phyloP scores from a whole-genome alignment of 1,140 invertebrate species.

The Papilio xuthus region DNA sequence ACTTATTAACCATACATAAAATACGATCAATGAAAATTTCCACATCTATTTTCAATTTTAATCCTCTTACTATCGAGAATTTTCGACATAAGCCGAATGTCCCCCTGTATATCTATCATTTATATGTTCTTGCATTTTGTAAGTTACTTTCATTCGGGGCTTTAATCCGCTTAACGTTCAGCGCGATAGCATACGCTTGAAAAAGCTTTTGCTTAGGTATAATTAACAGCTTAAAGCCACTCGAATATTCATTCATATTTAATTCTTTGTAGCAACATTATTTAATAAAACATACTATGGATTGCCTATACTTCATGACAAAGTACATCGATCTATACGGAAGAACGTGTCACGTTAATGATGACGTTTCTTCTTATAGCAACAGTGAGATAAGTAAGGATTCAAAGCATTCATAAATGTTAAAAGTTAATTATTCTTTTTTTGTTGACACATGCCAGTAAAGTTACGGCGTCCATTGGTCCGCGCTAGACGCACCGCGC shows the following conservation, averaged over 20 bases:
- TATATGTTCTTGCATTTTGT: constrained; percentile 35
- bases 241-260: constrained; percentile 45
- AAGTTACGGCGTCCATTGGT: no score
- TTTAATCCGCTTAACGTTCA: constrained; percentile 71
- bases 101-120: constrained; percentile 15
- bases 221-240: constrained; percentile 53
- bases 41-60: constrained; percentile 26
- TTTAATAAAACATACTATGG: no score
- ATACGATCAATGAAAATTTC: constrained; percentile 10
- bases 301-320: no score
- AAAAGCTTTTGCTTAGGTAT: constrained; percentile 58
- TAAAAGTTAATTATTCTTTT: no score
- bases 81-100: constrained; percentile 24
- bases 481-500: no score
- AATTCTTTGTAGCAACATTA: not conserved
- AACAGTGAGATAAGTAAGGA: no score
- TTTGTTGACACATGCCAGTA: no score
- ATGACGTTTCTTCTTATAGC: no score
- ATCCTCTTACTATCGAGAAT: constrained; percentile 26
- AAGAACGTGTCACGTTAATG: no score
- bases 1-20: constrained; percentile 9
- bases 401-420: not conserved
- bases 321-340: no score
- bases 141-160: constrained; percentile 57
- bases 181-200: constrained; percentile 58